A percentile compares a stretch with the other conserved stretches of the same genome.
Conservation (phyloP, 2,888 invertebrate genomes). For the Eucera pruinosa region DNA sequence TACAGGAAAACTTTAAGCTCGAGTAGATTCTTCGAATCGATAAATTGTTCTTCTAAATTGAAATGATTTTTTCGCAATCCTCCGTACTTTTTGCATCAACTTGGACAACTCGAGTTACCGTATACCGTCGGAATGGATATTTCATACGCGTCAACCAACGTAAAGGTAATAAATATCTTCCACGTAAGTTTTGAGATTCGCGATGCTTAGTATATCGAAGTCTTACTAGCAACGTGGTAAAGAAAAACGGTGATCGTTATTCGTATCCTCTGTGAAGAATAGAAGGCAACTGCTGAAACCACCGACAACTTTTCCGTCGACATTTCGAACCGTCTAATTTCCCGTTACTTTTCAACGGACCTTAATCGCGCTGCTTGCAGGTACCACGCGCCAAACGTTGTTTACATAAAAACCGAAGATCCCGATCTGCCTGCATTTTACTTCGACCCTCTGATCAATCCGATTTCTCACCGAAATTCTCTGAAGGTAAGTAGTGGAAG, state of each 20-base stretch:
- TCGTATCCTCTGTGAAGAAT: conserved; percentile 85
- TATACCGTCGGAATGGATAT: too few species aligned
- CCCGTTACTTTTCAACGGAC: too few species aligned
- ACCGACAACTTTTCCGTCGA: conserved; percentile 81
- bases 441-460: conserved; percentile 99
- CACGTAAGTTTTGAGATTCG: conserved; percentile 84
- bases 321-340: too few species aligned
- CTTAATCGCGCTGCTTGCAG: conserved; percentile 87
- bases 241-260: conserved; percentile 85
- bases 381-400: conserved; percentile 99
- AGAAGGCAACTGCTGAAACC: conserved; percentile 86
- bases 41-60: too few species aligned
- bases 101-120: too few species aligned
- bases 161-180: too few species aligned
- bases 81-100: too few species aligned
- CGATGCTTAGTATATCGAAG: conserved; percentile 64
- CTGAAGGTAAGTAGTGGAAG: conserved; percentile 90
- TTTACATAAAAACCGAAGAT: conserved; percentile 99
- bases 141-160: too few species aligned
- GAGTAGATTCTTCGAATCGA: too few species aligned
- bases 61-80: too few species aligned
- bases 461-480: conserved; percentile 97
- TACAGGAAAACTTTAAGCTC: too few species aligned
- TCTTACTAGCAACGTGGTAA: conserved; percentile 87
- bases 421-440: conserved; percentile 99